Evolutionary conservation across 2,888 invertebrate species (phyloP).

Genomic region (Pelosia muscerda): DNA sequence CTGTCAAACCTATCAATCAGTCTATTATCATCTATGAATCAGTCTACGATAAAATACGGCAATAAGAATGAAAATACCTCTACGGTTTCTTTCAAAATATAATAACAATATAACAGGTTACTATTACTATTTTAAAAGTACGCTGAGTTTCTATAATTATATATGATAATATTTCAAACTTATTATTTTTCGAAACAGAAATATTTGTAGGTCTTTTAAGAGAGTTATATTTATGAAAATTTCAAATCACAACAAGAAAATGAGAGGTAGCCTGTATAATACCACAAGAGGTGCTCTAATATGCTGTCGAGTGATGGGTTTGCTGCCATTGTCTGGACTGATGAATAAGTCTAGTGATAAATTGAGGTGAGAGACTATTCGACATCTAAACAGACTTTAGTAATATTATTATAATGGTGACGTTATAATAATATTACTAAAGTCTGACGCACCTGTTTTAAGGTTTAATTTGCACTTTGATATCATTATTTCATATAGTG

Average conservation of each 20-base stretch:
- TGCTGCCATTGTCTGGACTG: conserved; percentile 61
- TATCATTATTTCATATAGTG: neutral
- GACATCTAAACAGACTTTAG: conserved; percentile 5
- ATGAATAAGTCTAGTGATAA: conserved; percentile 42
- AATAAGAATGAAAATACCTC: no score
- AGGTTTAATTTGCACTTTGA: neutral
- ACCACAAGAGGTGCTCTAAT: conserved; percentile 54
- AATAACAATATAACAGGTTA: no score
- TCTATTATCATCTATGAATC: no score
- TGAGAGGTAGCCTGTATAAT: conserved; percentile 51
- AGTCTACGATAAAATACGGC: no score
- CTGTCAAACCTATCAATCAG: no score
- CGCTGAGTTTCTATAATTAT: neutral
- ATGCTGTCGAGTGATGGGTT: conserved; percentile 58
- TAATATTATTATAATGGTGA: neutral
- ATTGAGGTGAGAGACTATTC: conserved; percentile 48
- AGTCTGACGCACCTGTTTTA: neutral
- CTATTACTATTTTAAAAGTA: neutral
- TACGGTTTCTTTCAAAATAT: no score
- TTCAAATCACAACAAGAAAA: neutral
- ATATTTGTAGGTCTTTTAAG: neutral
- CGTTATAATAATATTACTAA: no score
- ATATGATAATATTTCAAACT: neutral
- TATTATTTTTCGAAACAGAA: neutral
- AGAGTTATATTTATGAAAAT: neutral